Evolutionary conservation across 2,797 vertebrate species (phyloP).

Genomic region (Catamblyrhynchus diadema): DNA sequence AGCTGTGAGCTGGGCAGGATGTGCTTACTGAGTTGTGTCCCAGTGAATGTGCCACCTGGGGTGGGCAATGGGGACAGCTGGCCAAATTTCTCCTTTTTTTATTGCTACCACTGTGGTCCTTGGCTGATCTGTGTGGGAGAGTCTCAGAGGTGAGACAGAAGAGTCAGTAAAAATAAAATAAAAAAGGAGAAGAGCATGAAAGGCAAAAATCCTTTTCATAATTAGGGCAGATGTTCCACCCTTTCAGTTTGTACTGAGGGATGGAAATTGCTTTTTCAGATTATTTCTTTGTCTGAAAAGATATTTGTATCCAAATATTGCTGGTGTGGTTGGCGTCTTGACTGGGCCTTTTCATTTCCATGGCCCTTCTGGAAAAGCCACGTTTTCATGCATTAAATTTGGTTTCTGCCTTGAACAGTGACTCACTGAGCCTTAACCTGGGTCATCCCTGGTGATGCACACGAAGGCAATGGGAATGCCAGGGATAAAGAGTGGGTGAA

Average conservation of each 20-base stretch:
- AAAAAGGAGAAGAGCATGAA: neutral
- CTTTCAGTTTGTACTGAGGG: neutral
- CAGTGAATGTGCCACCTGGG: rapidly evolving
- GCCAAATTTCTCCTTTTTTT: constrained; percentile 41
- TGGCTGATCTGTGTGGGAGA: neutral
- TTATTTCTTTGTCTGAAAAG: neutral
- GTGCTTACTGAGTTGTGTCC: neutral
- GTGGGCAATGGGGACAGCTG: constrained; percentile 1
- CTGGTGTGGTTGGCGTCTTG: neutral
- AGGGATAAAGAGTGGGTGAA: neutral
- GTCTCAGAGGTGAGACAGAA: neutral
- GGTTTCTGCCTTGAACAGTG: constrained; percentile 9
- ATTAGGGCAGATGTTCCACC: neutral
- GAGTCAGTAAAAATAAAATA: neutral
- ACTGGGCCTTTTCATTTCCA: neutral
- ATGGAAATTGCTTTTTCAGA: neutral
- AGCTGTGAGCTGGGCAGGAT: neutral
- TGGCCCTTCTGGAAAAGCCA: constrained; percentile 4
- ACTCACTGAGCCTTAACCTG: neutral
- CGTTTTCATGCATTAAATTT: neutral
- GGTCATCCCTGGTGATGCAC: neutral
- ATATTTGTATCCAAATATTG: neutral
- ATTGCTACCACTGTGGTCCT: neutral
- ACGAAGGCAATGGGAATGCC: neutral
- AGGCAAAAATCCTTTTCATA: neutral